phyloP scores from a whole-genome alignment of 2,888 invertebrate species.

The Nomada lathburiana region DNA sequence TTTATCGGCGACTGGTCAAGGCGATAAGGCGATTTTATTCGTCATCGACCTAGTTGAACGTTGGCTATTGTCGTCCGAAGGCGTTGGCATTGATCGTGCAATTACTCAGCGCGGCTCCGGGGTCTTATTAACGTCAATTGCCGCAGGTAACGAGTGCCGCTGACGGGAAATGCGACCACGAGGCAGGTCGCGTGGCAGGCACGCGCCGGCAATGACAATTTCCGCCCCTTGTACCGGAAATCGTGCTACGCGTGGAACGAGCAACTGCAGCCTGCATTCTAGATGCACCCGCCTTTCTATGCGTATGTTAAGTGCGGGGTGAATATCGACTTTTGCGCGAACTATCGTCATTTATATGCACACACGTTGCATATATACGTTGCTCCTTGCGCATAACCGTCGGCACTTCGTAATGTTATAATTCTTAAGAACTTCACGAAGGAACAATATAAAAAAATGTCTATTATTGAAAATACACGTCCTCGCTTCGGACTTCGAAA shows the following conservation, averaged over 20 bases:
- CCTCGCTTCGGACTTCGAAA: too few relatives aligned
- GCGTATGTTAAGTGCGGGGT: constrained; percentile 29
- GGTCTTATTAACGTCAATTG: constrained; percentile 73
- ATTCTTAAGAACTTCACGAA: neutral
- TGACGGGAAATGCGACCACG: constrained; percentile 32
- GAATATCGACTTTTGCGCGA: constrained; percentile 15
- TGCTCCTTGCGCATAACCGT: neutral
- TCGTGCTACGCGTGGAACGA: constrained; percentile 54
- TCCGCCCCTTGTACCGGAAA: constrained; percentile 75
- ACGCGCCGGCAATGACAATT: constrained; percentile 79
- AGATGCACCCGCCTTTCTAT: constrained; percentile 62
- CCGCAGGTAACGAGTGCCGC: constrained; percentile 40
- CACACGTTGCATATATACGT: neutral
- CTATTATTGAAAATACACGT: too few relatives aligned
- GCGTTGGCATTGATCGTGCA: constrained; percentile 66
- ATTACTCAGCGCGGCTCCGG: constrained; percentile 67
- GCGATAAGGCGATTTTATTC: constrained; percentile 1
- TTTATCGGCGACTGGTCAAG: constrained; percentile 32
- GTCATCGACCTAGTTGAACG: constrained; percentile 22
- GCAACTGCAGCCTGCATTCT: constrained; percentile 69
- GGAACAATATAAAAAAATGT: too few relatives aligned
- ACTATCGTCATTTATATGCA: constrained; percentile 6
- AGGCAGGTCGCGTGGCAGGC: constrained; percentile 78
- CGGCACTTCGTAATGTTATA: neutral
- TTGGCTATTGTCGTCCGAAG: constrained; percentile 21